These are phyloP conservation scores for Nipponacmea schrenckii DNA, from an alignment of 2,888 invertebrate genomes.

Conservation along the genomic window DNA sequence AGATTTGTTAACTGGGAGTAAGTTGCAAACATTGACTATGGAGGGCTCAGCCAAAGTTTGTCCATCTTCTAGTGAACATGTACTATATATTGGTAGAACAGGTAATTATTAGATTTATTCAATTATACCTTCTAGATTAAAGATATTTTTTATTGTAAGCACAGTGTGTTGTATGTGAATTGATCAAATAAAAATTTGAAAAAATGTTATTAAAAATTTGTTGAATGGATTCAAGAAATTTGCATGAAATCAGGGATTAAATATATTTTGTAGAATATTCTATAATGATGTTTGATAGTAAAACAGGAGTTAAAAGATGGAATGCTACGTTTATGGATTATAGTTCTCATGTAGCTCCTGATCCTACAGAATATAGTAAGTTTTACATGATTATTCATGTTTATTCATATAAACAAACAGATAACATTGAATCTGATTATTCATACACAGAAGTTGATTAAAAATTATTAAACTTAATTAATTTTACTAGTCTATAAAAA, in stretches of 20 bases:
- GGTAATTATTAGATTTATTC: slow-evolving; percentile 48
- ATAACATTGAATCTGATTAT: no score
- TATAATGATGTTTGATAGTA: slow-evolving; percentile 91
- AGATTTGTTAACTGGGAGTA: slow-evolving; percentile 79
- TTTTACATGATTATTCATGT: slow-evolving; percentile 10
- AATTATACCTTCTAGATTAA: not conserved
- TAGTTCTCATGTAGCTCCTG: slow-evolving; percentile 78
- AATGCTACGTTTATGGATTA: slow-evolving; percentile 98
- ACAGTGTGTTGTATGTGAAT: no score
- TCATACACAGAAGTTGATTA: no score
- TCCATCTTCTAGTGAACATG: slow-evolving; percentile 76
- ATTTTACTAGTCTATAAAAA: no score
- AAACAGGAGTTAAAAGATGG: slow-evolving; percentile 81
- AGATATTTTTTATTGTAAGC: not conserved
- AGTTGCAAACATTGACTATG: slow-evolving; percentile 75
- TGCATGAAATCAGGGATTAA: not conserved
- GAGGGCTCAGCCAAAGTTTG: slow-evolving; percentile 77
- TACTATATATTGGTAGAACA: slow-evolving; percentile 85
- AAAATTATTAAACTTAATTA: no score
- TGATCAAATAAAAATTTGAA: no score
- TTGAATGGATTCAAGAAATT: not conserved
- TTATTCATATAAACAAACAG: no score
- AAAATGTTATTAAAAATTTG: no score
- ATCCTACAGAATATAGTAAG: slow-evolving; percentile 82
- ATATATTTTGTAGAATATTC: slow-evolving; percentile 78